Conservation (phyloP, 2,797 vertebrate species). For the Anguilla anguilla region DNA sequence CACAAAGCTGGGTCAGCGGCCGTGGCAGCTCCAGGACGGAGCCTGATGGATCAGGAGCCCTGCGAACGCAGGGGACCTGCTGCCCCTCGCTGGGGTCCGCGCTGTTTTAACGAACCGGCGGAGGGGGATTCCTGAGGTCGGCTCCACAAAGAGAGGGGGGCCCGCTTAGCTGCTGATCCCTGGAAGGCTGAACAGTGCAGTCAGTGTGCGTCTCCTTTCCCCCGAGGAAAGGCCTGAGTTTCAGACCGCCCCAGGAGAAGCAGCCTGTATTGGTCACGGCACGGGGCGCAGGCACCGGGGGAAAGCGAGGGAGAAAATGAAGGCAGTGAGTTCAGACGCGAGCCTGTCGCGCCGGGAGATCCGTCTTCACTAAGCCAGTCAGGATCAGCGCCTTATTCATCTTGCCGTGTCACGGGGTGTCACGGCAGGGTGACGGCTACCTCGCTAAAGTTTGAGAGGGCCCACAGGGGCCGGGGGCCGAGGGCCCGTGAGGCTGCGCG, state of each 20-base stretch:
- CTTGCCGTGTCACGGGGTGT: constrained; percentile 34
- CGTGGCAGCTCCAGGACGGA: constrained; percentile 53
- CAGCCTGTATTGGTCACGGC: constrained; percentile 28
- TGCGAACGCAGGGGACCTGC: constrained; percentile 51
- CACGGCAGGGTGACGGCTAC: constrained; percentile 13
- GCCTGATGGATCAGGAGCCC: constrained; percentile 46
- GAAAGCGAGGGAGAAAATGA: constrained; percentile 40
- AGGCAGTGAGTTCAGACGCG: constrained; percentile 75
- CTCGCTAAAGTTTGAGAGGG: constrained; percentile 31
- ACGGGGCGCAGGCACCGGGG: neutral
- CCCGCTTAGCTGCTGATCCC: constrained; percentile 10
- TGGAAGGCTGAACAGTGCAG: constrained; percentile 27
- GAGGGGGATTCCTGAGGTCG: constrained; percentile 48
- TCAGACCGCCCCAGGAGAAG: constrained; percentile 45
- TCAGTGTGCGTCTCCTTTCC: constrained; percentile 31
- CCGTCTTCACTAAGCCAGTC: constrained; percentile 77
- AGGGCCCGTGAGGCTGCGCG: neutral
- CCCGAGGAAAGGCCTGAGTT: constrained; percentile 53
- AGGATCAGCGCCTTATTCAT: constrained; percentile 73
- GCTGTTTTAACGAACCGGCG: constrained; percentile 47
- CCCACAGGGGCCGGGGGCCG: constrained; percentile 1
- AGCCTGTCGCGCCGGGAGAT: constrained; percentile 75
- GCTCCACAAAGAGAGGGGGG: constrained; percentile 38
- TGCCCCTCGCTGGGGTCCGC: constrained; percentile 37
- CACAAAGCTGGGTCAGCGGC: constrained; percentile 54